Base-by-base conservation (phyloP, 2,888 invertebrate genomes). In the Ernsta delagoae region DNA sequence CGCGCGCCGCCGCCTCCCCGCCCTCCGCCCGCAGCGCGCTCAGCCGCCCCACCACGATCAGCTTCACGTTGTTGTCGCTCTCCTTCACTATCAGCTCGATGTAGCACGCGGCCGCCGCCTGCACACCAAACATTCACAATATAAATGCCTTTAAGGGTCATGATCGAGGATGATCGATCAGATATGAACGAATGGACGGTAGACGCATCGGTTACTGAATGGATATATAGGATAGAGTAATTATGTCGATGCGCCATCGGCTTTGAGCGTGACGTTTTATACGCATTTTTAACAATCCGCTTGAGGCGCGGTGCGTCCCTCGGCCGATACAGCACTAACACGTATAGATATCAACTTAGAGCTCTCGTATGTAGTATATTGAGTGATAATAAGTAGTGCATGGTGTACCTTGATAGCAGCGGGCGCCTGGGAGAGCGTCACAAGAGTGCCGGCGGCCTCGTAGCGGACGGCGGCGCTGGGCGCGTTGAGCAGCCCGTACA, bases 41-140 rank as follows among this genome's bases (percentile, higher is more conserved):
- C 73, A 99, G 94, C 24, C 99, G 96, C 81, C 99, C 99, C 79
- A 99, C 94, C 7, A 99, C 99, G 78, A 99, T 99, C 70, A 99
- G 94, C 93, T 99, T 99, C 12, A 99, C 99, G 93, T 99, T 99
- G 93, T 99, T 99, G 89, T 99, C 99, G 89, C 99, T 99, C 88
- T 99, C 99, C 89, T 99, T 99, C n/a, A 99, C 97, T 72, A 99
- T 98, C 76, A 99, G 93, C 84, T 99, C 99, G 81, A 99, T 99
- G 92, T 99, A 99, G 88, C 99, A 99, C 50, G 97, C 97, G 2
- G 99, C 99, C 0, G 99, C 99, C 41, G 98, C 98, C 95, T 90
- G 71, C 16, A 31, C 12, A 8, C n/a, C 31, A 54, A 53, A 7
- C 6, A 41, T 2, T 1, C 41, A 6, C 7, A 41, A n/a, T n/a